Evolutionary conservation across 2,888 invertebrate genomes (phyloP), one percentile per base, ranked within the genome.

Genomic region (Caenorhabditis virilis): DNA sequence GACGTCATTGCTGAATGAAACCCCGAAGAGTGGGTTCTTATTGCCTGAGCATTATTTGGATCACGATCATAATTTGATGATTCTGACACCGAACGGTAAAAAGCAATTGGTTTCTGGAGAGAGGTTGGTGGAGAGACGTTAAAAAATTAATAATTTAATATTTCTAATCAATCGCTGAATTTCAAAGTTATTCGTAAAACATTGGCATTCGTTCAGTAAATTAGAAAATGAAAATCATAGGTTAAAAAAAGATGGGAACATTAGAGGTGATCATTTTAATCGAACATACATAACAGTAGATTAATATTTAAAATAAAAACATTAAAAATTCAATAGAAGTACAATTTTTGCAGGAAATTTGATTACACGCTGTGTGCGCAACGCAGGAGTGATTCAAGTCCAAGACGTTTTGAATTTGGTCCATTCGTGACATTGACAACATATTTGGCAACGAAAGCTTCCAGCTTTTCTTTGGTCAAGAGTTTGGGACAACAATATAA

Each of bases 41-140:
- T 42, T 68, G 13, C 73, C 73, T 23, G 73, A 73, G 36, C 65
- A 70, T 47, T 58, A 42, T 13, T 49, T 59, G n/a, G 73, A 73
- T 41, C 50, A 16, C 7, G 38, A 20, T 4, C 60, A 67, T 5
- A 69, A 69, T 50, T 52, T 62, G 22, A 63, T 70, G 64, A 42
- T 60, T 25, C 50, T 70, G 18, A 68, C 73, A 11, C 58, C 68
- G 13, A 23, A 30, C 1, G 73, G 73, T 26, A 45, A 66, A 36
- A 41, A 50, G 46, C 73, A 73, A 56, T 65, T 73, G 11, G 27
- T 69, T 30, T 59, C 46, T 25, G 36, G 64, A 5, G 69, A 72
- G 27, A 57, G 55, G 62, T 58, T 1, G 50, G 57, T n/a, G n/a
- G n/a, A n/a, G n/a, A n/a, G n/a, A n/a, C n/a, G n/a, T n/a, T n/a